Conservation (phyloP, 2,113 vertebrate genomes). For the Melanerpes formicivorus region DNA sequence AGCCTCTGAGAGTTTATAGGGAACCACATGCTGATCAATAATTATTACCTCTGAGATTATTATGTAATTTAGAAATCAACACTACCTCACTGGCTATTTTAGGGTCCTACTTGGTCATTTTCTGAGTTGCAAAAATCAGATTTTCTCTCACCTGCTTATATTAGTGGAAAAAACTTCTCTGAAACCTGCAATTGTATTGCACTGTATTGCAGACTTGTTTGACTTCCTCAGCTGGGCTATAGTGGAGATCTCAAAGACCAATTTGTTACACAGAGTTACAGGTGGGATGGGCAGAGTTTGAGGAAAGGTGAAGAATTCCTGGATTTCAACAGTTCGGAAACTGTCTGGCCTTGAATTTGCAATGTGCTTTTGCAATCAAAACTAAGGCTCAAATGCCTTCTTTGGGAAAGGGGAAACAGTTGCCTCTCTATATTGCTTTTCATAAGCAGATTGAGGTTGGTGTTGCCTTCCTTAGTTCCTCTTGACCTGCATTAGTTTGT, state of each 20-base stretch:
- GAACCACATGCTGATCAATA: not conserved
- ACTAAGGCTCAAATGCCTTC: not conserved
- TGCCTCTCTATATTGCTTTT: not conserved
- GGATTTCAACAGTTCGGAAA: not conserved
- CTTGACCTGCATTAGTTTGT: not conserved
- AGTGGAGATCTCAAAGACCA: not conserved
- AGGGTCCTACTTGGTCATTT: not conserved
- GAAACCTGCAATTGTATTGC: not conserved
- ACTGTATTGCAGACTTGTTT: not conserved
- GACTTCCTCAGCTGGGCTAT: not conserved
- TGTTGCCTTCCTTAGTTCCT: not conserved
- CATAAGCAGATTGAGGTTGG: not conserved
- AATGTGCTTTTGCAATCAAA: not conserved
- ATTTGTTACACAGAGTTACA: not conserved
- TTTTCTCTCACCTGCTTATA: not conserved
- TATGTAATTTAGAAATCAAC: not conserved
- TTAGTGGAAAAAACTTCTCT: not conserved
- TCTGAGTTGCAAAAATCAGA: not conserved
- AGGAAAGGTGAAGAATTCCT: not conserved
- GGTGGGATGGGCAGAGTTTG: not conserved
- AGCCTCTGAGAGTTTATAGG: not conserved
- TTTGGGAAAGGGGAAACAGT: not conserved
- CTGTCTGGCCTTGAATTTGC: not conserved
- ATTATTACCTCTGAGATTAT: not conserved
- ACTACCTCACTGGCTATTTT: not conserved